These are phyloP conservation scores for Allolobophora icterica DNA, from an alignment of 2,888 invertebrate species.

Conservation along the genomic window DNA sequence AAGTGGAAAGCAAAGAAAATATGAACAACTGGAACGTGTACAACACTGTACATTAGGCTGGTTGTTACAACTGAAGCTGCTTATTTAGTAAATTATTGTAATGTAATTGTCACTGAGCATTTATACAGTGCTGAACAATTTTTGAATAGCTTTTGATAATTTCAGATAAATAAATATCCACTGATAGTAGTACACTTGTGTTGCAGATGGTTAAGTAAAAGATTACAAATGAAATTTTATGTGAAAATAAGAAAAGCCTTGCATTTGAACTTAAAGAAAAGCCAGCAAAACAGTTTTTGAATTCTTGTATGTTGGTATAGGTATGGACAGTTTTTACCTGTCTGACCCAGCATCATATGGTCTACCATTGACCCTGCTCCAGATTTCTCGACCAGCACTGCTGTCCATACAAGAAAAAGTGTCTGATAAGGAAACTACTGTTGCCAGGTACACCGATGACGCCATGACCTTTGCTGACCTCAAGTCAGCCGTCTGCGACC, in stretches of 20 bases:
- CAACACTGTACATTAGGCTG: too few relatives aligned
- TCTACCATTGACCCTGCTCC: constrained; percentile 71
- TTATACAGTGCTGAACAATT: background rate
- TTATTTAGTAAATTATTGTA: background rate
- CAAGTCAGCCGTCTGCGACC: constrained; percentile 42
- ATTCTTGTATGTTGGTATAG: constrained; percentile 41
- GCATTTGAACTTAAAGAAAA: background rate
- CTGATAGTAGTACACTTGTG: background rate
- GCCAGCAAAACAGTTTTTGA: background rate
- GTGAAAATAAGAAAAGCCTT: background rate
- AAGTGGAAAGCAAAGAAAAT: too few relatives aligned
- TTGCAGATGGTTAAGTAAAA: background rate
- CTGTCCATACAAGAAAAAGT: constrained; percentile 63
- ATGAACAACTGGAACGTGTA: too few relatives aligned
- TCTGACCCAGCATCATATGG: constrained; percentile 67
- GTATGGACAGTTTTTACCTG: constrained; percentile 59
- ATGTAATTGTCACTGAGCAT: background rate
- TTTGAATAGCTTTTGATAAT: background rate
- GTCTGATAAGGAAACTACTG: constrained; percentile 68
- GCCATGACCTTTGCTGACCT: constrained; percentile 62
- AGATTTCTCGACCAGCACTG: constrained; percentile 68
- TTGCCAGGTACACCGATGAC: constrained; percentile 72
- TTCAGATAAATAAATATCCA: background rate
- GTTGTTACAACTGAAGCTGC: too few relatives aligned
- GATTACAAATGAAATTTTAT: background rate